Conservation (phyloP, 2,888 invertebrate genomes). For the Pyralis farinalis region DNA sequence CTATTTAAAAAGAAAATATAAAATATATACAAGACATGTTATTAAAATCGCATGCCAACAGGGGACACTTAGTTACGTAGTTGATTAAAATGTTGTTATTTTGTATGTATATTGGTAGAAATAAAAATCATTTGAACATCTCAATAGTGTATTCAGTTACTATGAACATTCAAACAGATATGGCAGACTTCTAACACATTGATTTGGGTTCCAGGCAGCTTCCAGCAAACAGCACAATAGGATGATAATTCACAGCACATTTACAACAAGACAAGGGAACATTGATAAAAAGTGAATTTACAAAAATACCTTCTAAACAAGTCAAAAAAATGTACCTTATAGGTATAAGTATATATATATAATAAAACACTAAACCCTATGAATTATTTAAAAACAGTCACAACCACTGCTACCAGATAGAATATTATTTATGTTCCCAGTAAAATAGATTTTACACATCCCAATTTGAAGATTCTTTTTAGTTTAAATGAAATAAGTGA, state of each 20-base stretch:
- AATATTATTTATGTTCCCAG: too few relatives aligned
- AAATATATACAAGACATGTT: too few relatives aligned
- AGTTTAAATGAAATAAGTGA: too few relatives aligned
- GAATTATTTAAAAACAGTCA: not conserved
- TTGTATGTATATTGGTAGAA: slow-evolving; percentile 16
- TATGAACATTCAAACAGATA: slow-evolving; percentile 40
- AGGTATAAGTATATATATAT: not conserved
- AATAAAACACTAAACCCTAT: slow-evolving; percentile 1
- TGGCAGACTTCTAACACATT: slow-evolving; percentile 34
- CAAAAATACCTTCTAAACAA: slow-evolving; percentile 27
- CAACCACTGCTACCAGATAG: too few relatives aligned
- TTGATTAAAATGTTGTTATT: too few relatives aligned
- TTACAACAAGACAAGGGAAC: slow-evolving; percentile 19
- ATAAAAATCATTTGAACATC: slow-evolving; percentile 51
- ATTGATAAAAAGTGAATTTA: slow-evolving; percentile 24
- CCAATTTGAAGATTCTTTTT: too few relatives aligned
- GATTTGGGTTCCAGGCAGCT: slow-evolving; percentile 22
- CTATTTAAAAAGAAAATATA: too few relatives aligned
- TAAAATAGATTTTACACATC: too few relatives aligned
- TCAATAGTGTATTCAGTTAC: slow-evolving; percentile 51
- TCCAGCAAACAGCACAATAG: slow-evolving; percentile 27
- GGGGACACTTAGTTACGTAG: too few relatives aligned
- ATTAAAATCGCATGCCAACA: too few relatives aligned
- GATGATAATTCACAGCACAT: slow-evolving; percentile 19
- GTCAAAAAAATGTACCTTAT: slow-evolving; percentile 5